Evolutionary conservation across 1,140 invertebrate genomes (phyloP).

Genomic region (Cephus cinctus): DNA sequence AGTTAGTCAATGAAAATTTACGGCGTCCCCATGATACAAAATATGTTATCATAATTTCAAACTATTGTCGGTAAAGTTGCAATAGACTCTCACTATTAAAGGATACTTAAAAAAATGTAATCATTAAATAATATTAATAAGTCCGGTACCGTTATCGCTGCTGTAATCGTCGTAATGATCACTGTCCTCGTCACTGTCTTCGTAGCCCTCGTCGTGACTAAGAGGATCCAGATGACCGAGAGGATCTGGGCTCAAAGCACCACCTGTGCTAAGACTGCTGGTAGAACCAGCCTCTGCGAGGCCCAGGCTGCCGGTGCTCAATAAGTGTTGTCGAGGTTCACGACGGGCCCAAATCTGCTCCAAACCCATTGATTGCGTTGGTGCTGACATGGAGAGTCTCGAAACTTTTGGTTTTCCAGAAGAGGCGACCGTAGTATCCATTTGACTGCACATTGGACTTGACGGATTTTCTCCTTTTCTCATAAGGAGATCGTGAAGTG

Average conservation of each 20-base stretch:
- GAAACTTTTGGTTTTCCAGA: slow-evolving; percentile 56
- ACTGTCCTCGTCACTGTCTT: slow-evolving; percentile 73
- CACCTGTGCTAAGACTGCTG: slow-evolving; percentile 82
- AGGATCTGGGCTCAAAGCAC: slow-evolving; percentile 74
- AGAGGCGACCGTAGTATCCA: slow-evolving; percentile 41
- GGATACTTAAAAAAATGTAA: neutral
- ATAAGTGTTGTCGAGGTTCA: slow-evolving; percentile 79
- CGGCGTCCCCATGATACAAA: too few species aligned
- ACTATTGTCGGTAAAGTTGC: too few species aligned
- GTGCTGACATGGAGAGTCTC: slow-evolving; percentile 78
- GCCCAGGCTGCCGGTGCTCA: slow-evolving; percentile 79
- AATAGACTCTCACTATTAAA: neutral
- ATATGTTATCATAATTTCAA: too few species aligned
- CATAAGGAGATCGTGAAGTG: slow-evolving; percentile 69
- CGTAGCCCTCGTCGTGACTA: slow-evolving; percentile 78
- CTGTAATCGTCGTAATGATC: slow-evolving; percentile 85
- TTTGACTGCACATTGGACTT: slow-evolving; percentile 40
- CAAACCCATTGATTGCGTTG: slow-evolving; percentile 72
- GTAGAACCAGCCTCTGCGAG: slow-evolving; percentile 77
- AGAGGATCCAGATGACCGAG: slow-evolving; percentile 69
- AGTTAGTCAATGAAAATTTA: too few species aligned
- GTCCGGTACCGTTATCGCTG: slow-evolving; percentile 68
- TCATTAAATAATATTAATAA: slow-evolving; percentile 13
- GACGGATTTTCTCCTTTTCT: slow-evolving; percentile 57
- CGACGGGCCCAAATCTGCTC: slow-evolving; percentile 81